Evolutionary conservation across 1,140 invertebrate species (phyloP), one percentile per base, ranked within the genome.

Genomic region (Ceratina calcarata): DNA sequence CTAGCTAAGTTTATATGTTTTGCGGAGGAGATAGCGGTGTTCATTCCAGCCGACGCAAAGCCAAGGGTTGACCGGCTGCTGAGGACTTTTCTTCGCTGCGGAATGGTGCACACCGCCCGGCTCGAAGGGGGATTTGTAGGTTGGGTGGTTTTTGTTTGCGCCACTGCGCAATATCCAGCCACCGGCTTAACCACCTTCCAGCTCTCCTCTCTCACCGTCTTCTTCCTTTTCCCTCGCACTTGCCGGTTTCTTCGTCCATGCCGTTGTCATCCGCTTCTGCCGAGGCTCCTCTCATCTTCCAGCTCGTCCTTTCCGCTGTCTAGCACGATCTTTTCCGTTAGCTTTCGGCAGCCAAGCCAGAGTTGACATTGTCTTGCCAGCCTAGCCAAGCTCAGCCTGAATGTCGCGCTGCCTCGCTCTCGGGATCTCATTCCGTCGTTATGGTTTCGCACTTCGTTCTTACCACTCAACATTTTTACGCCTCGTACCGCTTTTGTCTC

Each of bases 131-230:
- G 57, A 57, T 64, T 61, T 53, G 37, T 20, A 49, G 65, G 62
- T 49, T 72, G 81, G 83, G 79, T 87, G 86, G 84, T 88, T 88
- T 88, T 88, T 88, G 86, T 88, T 87, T 86, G 86, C 87, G 84
- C 68, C 86, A 80, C 76, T 81, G 87, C 84, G 87, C 87, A 86
- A 87, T 86, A 87, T 83, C 82, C 58, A 86, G 72, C 80, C 75
- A 79, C 72, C 74, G 78, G 81, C 72, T 83, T 75, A 84, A 80
- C 82, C 84, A 71, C 27, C 73, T 69, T 71, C 76, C 62, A 32
- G 53, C 51, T 45, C 58, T 6, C 22, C 13, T 60, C 0, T 49
- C 51, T 69, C n/a, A 4, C 70, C 53, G 32, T n/a, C 64, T 18
- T 27, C 69, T 64, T 51, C 49, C 69, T 65, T 32, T 15, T 61